phyloP scores from a whole-genome alignment of 2,888 invertebrate genomes.

The Epirrita christyi region DNA sequence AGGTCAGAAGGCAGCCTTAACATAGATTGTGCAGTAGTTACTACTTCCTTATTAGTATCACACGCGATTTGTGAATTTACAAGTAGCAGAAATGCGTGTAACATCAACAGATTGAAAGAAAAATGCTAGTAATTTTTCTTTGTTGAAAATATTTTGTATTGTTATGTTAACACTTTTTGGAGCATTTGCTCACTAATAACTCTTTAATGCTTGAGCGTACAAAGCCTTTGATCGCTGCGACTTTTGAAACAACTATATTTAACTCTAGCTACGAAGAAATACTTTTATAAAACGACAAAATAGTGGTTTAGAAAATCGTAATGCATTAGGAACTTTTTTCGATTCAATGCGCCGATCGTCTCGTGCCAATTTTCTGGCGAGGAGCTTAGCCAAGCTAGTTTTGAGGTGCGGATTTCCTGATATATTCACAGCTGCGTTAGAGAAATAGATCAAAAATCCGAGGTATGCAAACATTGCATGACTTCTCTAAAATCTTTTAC shows the following conservation, averaged over 20 bases:
- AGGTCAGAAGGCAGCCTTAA: constrained; percentile 34
- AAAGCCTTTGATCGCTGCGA: not conserved
- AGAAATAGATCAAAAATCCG: not conserved
- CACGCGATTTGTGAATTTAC: constrained; percentile 46
- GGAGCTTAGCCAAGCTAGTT: constrained; percentile 23
- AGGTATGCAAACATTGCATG: not conserved
- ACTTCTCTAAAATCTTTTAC: not conserved
- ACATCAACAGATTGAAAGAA: constrained; percentile 35
- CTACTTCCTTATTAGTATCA: constrained; percentile 26
- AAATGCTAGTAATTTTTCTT: constrained; percentile 34
- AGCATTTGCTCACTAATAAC: constrained; percentile 28
- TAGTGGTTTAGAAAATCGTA: constrained; percentile 1
- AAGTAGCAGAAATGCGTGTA: constrained; percentile 40
- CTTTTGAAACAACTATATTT: not conserved
- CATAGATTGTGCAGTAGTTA: constrained; percentile 20
- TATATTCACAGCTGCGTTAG: not conserved
- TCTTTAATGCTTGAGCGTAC: constrained; percentile 15
- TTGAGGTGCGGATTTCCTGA: constrained; percentile 7
- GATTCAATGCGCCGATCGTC: constrained; percentile 17
- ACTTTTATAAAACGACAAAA: not conserved
- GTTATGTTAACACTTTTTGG: constrained; percentile 20
- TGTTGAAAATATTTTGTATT: constrained; percentile 32
- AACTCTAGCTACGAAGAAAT: not conserved
- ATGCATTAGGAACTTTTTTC: constrained; percentile 11
- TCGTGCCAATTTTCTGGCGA: constrained; percentile 19